Evolutionary conservation across 2,888 invertebrate genomes (phyloP).

Genomic region (Papilio protenor): DNA sequence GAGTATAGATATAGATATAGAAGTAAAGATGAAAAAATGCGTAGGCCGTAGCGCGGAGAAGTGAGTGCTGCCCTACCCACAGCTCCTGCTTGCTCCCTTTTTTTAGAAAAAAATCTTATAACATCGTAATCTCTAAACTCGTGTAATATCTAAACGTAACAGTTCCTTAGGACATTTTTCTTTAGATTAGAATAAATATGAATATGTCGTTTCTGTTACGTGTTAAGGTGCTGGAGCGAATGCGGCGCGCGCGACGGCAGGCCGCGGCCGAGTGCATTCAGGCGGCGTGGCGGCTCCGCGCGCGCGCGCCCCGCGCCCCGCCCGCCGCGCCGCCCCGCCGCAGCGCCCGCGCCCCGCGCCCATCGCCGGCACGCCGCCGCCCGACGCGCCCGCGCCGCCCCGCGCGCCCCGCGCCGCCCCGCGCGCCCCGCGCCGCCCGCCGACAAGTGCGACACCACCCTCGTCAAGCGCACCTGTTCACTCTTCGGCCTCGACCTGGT

Average conservation of each 20-base stretch:
- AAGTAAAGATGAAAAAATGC: too few relatives aligned
- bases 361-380: slow-evolving; percentile 95
- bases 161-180: too few relatives aligned
- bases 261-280: slow-evolving; percentile 93
- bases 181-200: not conserved
- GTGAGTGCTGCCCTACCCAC: too few relatives aligned
- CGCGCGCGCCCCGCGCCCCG: slow-evolving; percentile 70
- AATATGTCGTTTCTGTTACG: not conserved
- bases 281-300: slow-evolving; percentile 92
- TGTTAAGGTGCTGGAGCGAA: slow-evolving; percentile 91
- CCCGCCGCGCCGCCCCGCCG: slow-evolving; percentile 57
- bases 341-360: slow-evolving; percentile 94
- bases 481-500: slow-evolving; percentile 95
- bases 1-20: too few relatives aligned
- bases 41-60: too few relatives aligned
- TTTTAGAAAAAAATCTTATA: too few relatives aligned
- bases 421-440: too few relatives aligned
- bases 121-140: too few relatives aligned
- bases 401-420: too few relatives aligned
- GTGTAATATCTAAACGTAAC: too few relatives aligned
- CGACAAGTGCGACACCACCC: slow-evolving; percentile 94
- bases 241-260: slow-evolving; percentile 90
- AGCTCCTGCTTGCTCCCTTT: too few relatives aligned
- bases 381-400: slow-evolving; percentile 91
- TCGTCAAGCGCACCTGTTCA: slow-evolving; percentile 95